These are phyloP conservation scores for Cladopsammia gracilis DNA, from an alignment of 64 coral and sea anemone species.

Conservation along the genomic window DNA sequence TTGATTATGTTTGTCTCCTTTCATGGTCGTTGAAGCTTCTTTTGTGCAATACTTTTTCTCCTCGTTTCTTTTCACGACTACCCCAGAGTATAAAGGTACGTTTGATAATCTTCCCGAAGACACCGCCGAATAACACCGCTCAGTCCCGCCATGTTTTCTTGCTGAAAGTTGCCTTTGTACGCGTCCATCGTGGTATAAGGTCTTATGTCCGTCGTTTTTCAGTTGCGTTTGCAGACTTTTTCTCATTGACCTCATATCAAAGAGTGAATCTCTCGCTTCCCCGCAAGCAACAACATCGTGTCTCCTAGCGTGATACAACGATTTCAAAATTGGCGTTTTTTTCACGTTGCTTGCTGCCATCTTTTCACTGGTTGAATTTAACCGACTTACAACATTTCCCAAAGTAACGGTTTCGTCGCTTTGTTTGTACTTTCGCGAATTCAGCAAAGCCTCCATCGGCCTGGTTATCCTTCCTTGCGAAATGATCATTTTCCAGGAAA, in stretches of 20 bases:
- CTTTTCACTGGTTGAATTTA: slow-evolving; percentile 6
- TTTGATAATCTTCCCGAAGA: not conserved
- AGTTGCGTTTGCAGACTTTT: slow-evolving; percentile 4
- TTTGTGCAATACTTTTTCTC: not conserved
- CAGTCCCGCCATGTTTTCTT: not conserved
- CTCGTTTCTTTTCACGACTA: not conserved
- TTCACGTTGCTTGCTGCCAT: not conserved
- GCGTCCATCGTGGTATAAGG: not conserved
- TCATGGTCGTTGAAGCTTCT: not conserved
- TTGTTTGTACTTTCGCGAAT: not conserved
- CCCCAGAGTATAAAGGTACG: not conserved
- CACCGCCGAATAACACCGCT: not conserved
- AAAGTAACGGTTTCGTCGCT: not conserved
- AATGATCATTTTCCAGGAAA: slow-evolving; percentile 39
- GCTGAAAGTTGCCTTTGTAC: not conserved
- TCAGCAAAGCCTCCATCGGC: not conserved
- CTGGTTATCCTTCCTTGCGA: not conserved
- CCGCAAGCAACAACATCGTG: not conserved
- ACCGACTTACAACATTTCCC: not conserved
- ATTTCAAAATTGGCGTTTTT: not conserved
- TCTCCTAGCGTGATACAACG: not conserved
- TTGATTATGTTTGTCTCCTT: not conserved
- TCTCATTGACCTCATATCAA: not conserved
- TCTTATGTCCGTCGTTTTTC: not conserved
- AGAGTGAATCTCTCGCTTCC: not conserved